Evolutionary conservation across 2,888 invertebrate species (phyloP), one percentile per base, ranked within the genome.

Genomic region (Lamellibrachia satsuma): DNA sequence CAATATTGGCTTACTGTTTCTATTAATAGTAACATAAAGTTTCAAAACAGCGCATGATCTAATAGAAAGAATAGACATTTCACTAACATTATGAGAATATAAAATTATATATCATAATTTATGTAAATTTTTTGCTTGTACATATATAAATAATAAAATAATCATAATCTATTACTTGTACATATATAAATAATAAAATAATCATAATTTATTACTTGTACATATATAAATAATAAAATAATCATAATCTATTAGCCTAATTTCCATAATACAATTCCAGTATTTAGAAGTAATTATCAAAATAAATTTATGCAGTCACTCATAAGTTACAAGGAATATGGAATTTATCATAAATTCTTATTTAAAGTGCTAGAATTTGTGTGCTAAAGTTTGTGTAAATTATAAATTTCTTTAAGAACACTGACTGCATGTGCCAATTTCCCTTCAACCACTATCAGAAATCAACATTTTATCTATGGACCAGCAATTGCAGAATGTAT

Each of bases 401-500:
- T 75, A 75, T 22, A 0, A 15, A 75, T n/a, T 75, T 2, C 6
- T 75, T 15, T 6, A 11, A 15, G 15, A 75, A 22, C n/a, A 75
- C 22, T 6, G 15, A 22, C n/a, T 8, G 57, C 8, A 15, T 57
- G 57, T 57, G 15, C 6, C 75, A 75, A 75, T 75, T 75, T 22
- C 22, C 22, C 22, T 22, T 75, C 22, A 22, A 22, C 51, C 91
- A 91, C 91, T 91, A 22, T 39, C 52, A 52, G 27, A 91, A 52
- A 52, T 91, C 9, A 91, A 15, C 91, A 39, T 39, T 39, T 39
- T 91, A 39, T 51, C 91, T 52, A 51, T 22, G 27, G n/a, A 15
- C 51, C 90, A 90, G 90, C 9, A 52, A 91, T n/a, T 91, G 52
- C 52, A 52, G 91, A 52, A 91, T 91, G 52, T 52, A 91, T 52